These are phyloP conservation scores for Axis porcinus DNA, from an alignment of 2,113 vertebrate species.

Conservation along the genomic window DNA sequence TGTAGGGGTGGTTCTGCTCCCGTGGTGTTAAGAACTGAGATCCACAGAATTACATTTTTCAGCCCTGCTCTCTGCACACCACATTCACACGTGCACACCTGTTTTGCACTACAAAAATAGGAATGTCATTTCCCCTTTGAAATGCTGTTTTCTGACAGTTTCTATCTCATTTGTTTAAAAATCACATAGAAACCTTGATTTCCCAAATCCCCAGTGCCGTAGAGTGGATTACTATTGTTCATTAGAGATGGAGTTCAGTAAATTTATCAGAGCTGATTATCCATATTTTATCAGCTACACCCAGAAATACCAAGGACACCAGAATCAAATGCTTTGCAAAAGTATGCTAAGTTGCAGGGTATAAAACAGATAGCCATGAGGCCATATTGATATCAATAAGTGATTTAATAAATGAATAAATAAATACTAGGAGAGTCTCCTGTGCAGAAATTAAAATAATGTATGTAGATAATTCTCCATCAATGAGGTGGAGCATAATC, in stretches of 20 bases:
- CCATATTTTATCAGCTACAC: not conserved
- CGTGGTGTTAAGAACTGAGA: fast-evolving
- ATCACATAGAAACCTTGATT: not conserved
- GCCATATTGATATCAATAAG: not conserved
- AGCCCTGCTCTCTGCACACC: not conserved
- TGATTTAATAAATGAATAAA: not conserved
- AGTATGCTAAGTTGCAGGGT: not conserved
- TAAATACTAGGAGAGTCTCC: not conserved
- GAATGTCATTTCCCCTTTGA: not conserved
- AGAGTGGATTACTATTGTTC: not conserved
- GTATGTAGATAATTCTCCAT: not conserved
- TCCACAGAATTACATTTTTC: not conserved
- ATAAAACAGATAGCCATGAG: not conserved
- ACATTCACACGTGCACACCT: not conserved
- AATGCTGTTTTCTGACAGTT: not conserved
- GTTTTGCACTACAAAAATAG: not conserved
- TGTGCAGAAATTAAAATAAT: not conserved
- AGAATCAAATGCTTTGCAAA: not conserved
- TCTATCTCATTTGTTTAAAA: not conserved
- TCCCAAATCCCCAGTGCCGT: not conserved
- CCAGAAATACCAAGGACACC: not conserved
- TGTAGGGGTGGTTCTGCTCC: fast-evolving
- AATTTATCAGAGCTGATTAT: not conserved
- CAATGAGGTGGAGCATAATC: not conserved
- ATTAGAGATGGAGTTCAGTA: not conserved